phyloP scores from a whole-genome alignment of 92 coral and sea anemone genomes.

The Phenganax stokvisi region DNA sequence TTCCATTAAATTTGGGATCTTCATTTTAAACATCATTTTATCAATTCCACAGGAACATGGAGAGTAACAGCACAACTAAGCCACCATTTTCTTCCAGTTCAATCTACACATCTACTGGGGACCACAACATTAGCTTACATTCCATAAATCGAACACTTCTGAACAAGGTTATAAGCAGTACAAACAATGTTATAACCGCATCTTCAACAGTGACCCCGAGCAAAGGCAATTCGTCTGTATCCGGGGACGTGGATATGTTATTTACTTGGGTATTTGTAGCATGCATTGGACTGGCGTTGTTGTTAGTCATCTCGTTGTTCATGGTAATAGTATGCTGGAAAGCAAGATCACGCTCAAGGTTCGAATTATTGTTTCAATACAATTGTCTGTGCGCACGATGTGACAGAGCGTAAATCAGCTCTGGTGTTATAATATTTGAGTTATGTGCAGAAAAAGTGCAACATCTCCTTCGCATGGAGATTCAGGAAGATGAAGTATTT shows the following conservation, averaged over 20 bases:
- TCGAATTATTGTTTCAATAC: not conserved
- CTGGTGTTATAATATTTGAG: too few relatives aligned
- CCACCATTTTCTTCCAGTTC: not conserved
- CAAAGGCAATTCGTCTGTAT: not conserved
- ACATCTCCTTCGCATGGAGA: too few relatives aligned
- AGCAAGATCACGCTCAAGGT: not conserved
- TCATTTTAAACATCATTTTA: not conserved
- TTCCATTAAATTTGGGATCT: not conserved
- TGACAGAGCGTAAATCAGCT: too few relatives aligned
- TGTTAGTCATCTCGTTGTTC: not conserved
- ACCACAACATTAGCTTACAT: not conserved
- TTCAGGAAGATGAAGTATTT: too few relatives aligned
- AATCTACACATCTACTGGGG: not conserved
- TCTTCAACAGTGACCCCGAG: not conserved
- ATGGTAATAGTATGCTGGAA: constrained; percentile 9
- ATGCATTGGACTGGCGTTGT: not conserved
- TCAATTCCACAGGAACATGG: not conserved
- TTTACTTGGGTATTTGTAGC: constrained; percentile 13
- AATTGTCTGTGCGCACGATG: too few relatives aligned
- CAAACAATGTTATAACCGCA: not conserved
- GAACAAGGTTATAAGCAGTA: not conserved
- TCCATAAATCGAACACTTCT: not conserved
- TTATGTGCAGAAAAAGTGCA: too few relatives aligned
- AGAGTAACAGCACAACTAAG: not conserved
- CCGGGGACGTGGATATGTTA: constrained; percentile 6